A percentile compares a stretch with the other conserved stretches of the same genome.
These are phyloP conservation scores for Amblyjoppa proteus DNA, from an alignment of 2,888 invertebrate genomes.

Conservation along the genomic window DNA sequence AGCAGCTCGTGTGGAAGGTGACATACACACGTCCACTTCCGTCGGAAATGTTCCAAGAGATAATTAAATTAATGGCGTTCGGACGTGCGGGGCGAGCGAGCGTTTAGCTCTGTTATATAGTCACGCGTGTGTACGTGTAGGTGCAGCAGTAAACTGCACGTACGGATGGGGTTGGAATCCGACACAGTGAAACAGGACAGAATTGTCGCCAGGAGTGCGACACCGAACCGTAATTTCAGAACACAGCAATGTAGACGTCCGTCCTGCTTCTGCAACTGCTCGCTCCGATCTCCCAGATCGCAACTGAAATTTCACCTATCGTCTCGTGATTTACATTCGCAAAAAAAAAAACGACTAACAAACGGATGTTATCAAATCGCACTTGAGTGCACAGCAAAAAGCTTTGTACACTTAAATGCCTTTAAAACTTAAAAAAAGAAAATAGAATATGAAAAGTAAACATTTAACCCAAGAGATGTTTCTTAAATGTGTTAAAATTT, in stretches of 20 bases:
- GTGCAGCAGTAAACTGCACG: conserved; percentile 18
- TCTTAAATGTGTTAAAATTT: not conserved
- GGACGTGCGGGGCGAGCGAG: conserved; percentile 58
- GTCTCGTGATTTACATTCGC: not conserved
- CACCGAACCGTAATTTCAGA: conserved; percentile 36
- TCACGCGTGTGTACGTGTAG: not conserved
- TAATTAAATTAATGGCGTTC: conserved; percentile 75
- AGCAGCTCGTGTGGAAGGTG: conserved; percentile 56
- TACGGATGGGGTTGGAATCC: conserved; percentile 15
- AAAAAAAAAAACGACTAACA: not conserved
- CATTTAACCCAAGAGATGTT: not conserved
- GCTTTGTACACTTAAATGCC: not conserved
- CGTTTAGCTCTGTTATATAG: conserved; percentile 24
- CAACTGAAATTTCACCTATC: conserved; percentile 15
- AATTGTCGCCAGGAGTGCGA: conserved; percentile 40
- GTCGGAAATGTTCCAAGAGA: conserved; percentile 75
- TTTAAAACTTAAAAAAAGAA: not conserved
- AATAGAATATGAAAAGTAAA: not conserved
- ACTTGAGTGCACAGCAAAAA: not conserved
- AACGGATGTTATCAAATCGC: not conserved
- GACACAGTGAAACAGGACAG: conserved; percentile 33
- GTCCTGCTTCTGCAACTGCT: not conserved
- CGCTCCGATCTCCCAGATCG: conserved; percentile 7
- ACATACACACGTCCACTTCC: conserved; percentile 67
- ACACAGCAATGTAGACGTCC: not conserved